Evolutionary conservation across 2,888 invertebrate genomes (phyloP), one percentile per base, ranked within the genome.

Genomic region (Chesias legatella): DNA sequence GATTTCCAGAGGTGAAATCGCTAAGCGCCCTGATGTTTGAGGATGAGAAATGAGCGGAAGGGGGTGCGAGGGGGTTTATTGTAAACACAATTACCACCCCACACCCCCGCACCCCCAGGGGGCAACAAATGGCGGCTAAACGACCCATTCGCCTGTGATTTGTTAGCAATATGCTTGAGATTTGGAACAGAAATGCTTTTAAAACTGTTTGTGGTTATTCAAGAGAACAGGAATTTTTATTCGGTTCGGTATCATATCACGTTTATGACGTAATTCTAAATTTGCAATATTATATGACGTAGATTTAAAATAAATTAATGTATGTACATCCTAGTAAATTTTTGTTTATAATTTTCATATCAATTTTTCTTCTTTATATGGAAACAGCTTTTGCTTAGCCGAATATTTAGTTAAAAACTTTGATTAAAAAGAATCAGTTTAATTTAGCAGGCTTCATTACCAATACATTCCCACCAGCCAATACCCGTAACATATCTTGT

Each of bases 121-220:
- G 78, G 69, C 80, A 75, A 76, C 82, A 80, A 86, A 86, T 80
- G 82, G 78, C 70, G 73, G 81, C 83, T 85, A 84, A 86, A 86
- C 86, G 86, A 84, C 81, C 85, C 79, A 84, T 85, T 85, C 79
- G 74, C 73, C 64, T 69, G 83, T 85, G 85, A 85, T 86, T 86
- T 86, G 86, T 86, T 83, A 81, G 82, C 85, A 85, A 84, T 86
- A 85, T 82, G 84, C 81, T 78, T 79, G 72, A 82, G 81, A 81
- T 85, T 80, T 81, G 79, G 76, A 77, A 75, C 73, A 63, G 66
- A 70, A 79, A 78, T 73, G 71, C 67, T 73, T 74, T 79, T 76
- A 73, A 75, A 76, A 71, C 71, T 67, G 65, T 63, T 65, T 60
- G 49, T 64, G 56, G 62, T 60, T 54, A 53, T 67, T 61, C 57